Conservation (phyloP, 1,140 invertebrate species). For the Eriocheir sinensis region DNA sequence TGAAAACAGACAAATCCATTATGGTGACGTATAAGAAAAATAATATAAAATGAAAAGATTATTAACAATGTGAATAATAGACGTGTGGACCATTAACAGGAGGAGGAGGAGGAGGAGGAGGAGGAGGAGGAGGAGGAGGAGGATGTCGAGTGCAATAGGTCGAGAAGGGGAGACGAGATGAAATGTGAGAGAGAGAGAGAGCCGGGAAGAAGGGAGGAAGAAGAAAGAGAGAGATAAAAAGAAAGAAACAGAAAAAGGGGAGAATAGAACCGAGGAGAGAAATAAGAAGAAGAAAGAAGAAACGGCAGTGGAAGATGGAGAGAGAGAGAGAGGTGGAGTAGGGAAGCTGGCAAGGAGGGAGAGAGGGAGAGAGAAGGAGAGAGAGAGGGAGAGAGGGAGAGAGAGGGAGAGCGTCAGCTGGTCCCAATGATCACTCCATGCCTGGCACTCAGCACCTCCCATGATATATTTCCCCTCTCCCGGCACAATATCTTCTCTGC, state of each 20-base stretch:
- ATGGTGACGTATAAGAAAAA: background rate
- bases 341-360: background rate
- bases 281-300: background rate
- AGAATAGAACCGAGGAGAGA: background rate
- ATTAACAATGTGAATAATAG: background rate
- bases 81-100: background rate
- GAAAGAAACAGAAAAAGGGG: background rate
- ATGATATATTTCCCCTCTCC: constrained; percentile 70
- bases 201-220: too few species aligned
- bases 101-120: constrained; percentile 39
- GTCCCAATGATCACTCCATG: constrained; percentile 71
- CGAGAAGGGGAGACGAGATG: too few species aligned
- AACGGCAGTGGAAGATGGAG: too few species aligned
- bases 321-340: background rate
- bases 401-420: constrained; percentile 58
- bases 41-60: too few species aligned
- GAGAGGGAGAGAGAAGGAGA: background rate
- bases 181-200: too few species aligned
- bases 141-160: background rate
- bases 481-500: constrained; percentile 75
- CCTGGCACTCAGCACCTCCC: constrained; percentile 50
- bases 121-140: constrained; percentile 41
- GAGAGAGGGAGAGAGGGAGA: background rate
- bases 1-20: too few species aligned
- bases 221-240: too few species aligned